Evolutionary conservation across 2,113 vertebrate genomes (phyloP).

Genomic region (Butorides virescens): DNA sequence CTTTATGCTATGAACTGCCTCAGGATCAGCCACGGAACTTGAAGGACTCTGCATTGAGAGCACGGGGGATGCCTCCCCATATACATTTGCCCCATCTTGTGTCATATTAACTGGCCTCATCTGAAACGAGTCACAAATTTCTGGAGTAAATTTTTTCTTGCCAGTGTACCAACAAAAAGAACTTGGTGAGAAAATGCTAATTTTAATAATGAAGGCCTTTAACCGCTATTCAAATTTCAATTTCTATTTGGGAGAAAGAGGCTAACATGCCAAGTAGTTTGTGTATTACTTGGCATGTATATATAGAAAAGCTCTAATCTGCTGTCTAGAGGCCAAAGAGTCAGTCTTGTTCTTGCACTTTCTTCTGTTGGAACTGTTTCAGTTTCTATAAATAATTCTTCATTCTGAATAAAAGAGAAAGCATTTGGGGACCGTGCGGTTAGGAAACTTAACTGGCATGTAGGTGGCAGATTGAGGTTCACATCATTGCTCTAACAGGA

Average conservation of each 20-base stretch:
- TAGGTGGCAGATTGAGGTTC: slow-evolving; percentile 9
- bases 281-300: neutral
- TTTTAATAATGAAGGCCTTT: neutral
- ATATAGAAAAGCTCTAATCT: neutral
- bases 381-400: neutral
- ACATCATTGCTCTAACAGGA: neutral
- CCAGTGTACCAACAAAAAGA: neutral
- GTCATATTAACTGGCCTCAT: neutral
- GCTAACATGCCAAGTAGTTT: neutral
- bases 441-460: neutral
- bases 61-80: neutral
- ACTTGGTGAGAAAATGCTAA: neutral
- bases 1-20: neutral
- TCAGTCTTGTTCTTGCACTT: neutral
- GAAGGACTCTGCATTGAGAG: fast-evolving
- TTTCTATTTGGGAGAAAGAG: neutral
- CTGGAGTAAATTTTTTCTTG: neutral
- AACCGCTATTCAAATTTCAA: neutral
- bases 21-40: neutral
- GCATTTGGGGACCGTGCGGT: neutral
- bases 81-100: neutral
- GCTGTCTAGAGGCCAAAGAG: neutral
- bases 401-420: neutral
- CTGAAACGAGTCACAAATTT: neutral
- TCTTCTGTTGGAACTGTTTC: neutral